phyloP scores from a whole-genome alignment of 2,113 vertebrate genomes.

The Cheilinus undulatus region DNA sequence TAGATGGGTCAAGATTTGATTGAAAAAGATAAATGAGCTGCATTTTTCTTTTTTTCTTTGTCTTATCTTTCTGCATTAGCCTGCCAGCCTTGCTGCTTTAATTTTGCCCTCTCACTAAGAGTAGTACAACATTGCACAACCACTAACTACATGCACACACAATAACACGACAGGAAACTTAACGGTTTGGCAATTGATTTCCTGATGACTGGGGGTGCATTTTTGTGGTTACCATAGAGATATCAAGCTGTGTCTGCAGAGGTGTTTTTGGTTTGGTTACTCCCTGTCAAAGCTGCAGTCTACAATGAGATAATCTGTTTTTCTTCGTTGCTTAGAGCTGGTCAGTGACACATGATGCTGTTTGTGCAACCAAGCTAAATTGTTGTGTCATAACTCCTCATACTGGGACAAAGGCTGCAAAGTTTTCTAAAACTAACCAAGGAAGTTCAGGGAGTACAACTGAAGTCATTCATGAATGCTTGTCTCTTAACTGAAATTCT shows the following conservation, averaged over 20 bases:
- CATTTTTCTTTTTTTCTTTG: not conserved
- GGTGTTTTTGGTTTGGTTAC: too few relatives aligned
- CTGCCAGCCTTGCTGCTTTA: slow-evolving; percentile 8
- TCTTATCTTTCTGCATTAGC: not conserved
- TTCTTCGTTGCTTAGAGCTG: slow-evolving; percentile 33
- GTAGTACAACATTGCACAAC: slow-evolving; percentile 17
- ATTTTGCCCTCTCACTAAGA: slow-evolving; percentile 28
- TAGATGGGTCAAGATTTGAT: not conserved
- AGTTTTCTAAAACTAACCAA: slow-evolving; percentile 37
- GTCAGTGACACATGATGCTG: slow-evolving; percentile 34
- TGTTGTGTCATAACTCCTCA: slow-evolving; percentile 37
- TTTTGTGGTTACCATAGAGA: slow-evolving; percentile 70
- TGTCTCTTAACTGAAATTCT: not conserved
- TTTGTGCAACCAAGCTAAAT: slow-evolving; percentile 4
- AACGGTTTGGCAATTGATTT: slow-evolving; percentile 64
- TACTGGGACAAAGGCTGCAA: slow-evolving; percentile 18
- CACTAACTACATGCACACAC: slow-evolving; percentile 35
- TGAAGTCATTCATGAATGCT: not conserved
- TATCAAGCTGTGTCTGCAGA: slow-evolving; percentile 37
- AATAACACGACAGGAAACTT: slow-evolving; percentile 33
- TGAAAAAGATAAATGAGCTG: not conserved
- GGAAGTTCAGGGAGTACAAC: slow-evolving; percentile 18
- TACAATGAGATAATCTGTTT: slow-evolving; percentile 65
- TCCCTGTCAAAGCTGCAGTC: too few relatives aligned
- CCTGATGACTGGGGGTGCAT: slow-evolving; percentile 57